A percentile compares a stretch with the other conserved stretches of the same genome.
phyloP scores from a whole-genome alignment of 1,140 invertebrate genomes.

The Medauroidea extradentata region DNA sequence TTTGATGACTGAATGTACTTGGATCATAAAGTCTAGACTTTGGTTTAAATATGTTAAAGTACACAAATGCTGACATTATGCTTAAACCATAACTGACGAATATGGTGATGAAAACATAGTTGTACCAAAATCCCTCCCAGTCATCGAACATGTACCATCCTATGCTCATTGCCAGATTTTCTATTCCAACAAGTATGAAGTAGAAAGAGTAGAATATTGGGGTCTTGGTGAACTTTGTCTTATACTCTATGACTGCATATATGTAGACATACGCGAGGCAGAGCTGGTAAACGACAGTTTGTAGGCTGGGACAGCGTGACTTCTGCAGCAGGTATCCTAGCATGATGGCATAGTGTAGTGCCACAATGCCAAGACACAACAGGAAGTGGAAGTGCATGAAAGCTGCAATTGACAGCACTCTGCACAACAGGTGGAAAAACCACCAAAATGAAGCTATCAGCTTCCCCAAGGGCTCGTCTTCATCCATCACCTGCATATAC shows the following conservation, averaged over 20 bases:
- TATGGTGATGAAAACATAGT: slow-evolving; percentile 38
- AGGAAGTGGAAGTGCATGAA: slow-evolving; percentile 64
- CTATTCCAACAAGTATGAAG: slow-evolving; percentile 55
- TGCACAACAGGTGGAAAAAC: slow-evolving; percentile 62
- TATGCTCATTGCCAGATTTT: slow-evolving; percentile 59
- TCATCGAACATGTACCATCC: slow-evolving; percentile 55
- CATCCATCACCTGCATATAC: slow-evolving; percentile 51
- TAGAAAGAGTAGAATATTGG: slow-evolving; percentile 60
- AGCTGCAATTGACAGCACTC: slow-evolving; percentile 60
- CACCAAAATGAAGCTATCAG: slow-evolving; percentile 63
- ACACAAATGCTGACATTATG: slow-evolving; percentile 37
- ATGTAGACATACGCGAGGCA: slow-evolving; percentile 64
- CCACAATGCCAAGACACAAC: slow-evolving; percentile 51
- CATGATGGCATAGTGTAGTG: slow-evolving; percentile 56
- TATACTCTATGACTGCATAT: slow-evolving; percentile 68
- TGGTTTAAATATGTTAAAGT: slow-evolving; percentile 42
- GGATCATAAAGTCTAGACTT: slow-evolving; percentile 18
- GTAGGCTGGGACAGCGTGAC: slow-evolving; percentile 50
- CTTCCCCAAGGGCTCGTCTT: slow-evolving; percentile 62
- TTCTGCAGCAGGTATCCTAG: slow-evolving; percentile 54
- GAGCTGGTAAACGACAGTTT: slow-evolving; percentile 54
- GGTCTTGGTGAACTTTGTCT: slow-evolving; percentile 64
- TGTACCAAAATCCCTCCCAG: slow-evolving; percentile 49
- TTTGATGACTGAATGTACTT: neutral
- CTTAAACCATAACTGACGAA: slow-evolving; percentile 39